Percentiles rank a stretch among this genome's conserved stretches.
These are phyloP conservation scores for Huso huso DNA, from an alignment of 2,797 vertebrate species.

Conservation along the genomic window DNA sequence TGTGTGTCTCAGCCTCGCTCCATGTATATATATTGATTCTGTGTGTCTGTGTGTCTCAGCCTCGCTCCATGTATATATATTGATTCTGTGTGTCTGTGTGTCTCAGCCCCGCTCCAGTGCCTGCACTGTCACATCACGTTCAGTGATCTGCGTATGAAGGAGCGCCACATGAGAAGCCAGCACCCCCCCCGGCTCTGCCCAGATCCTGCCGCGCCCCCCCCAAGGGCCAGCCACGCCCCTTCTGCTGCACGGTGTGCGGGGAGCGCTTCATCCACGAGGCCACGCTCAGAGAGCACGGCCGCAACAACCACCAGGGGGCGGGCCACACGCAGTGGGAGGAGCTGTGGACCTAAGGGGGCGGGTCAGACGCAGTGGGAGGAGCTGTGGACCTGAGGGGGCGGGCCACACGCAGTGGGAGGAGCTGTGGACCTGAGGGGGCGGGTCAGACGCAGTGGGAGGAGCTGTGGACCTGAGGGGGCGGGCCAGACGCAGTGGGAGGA, in stretches of 20 bases:
- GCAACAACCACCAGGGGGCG: not conserved
- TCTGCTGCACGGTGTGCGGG: conserved; percentile 15
- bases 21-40: not conserved
- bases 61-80: too few species aligned
- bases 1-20: not conserved
- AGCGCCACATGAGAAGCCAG: conserved; percentile 19
- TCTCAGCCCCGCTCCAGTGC: not conserved
- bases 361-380: too few species aligned
- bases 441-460: too few species aligned
- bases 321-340: too few species aligned
- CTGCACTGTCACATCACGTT: conserved; percentile 22
- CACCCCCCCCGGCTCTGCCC: conserved; percentile 10
- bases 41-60: too few species aligned
- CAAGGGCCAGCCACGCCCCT: conserved; percentile 16
- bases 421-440: too few species aligned
- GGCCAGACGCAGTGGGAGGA: too few species aligned
- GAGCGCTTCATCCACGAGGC: conserved; percentile 21
- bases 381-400: too few species aligned
- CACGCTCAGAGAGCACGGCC: conserved; percentile 10
- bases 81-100: not conserved
- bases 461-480: too few species aligned
- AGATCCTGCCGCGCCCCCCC: not conserved
- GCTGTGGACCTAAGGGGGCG: too few species aligned
- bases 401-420: too few species aligned
- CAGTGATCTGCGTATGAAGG: conserved; percentile 14